Base-by-base conservation (phyloP, 2,113 vertebrate genomes). In the Lucifuga dentata region DNA sequence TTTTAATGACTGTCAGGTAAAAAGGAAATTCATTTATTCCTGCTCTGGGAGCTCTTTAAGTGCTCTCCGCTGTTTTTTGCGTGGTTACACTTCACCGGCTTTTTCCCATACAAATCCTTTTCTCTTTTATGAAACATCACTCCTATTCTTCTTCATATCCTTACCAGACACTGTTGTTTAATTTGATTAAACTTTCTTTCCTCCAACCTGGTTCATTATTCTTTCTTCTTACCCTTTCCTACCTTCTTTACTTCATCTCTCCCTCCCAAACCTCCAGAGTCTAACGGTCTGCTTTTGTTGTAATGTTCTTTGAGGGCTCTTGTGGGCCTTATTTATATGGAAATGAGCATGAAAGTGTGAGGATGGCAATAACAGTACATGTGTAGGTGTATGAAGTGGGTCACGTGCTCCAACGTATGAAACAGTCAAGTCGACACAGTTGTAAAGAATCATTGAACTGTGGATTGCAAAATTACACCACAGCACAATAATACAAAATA, bases 21-120 rank as follows among this genome's bases (percentile, higher is more conserved):
- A 76, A 20, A 53, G 49, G 8, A 12, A 45, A 78, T 58, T 68
- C 0, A 80, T 87, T 62, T 80, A 75, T 81, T 86, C 68, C 39
- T 77, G 36, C 16, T 63, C n/a, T 20, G 20, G 62, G 46, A 67
- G 29, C 52, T 41, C 0, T 17, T 11, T 16, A 12, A 44, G 5
- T 11, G 9, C 19, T 64, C 72, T 46, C 59, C n/a, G 9, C 32
- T 55, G 66, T 72, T 61, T 61, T 70, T 23, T 12, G 2, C 9
- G 26, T 3, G 38, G 55, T 50, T 60, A 71, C 51, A 74, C 58
- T 36, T 76, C 29, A 68, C 21, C 41, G 12, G 10, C 44, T 35
- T 74, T 51, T 33, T 44, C 50, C 36, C 46, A 32, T 48, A 61
- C 38, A 51, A 50, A 70, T 41, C 3, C 15, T 32, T 43, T 11